Percentiles rank a stretch among this genome's conserved stretches.
Evolutionary conservation across 23 tunicate genomes (phyloP).

Genomic region (Clavelina lepadiformis): DNA sequence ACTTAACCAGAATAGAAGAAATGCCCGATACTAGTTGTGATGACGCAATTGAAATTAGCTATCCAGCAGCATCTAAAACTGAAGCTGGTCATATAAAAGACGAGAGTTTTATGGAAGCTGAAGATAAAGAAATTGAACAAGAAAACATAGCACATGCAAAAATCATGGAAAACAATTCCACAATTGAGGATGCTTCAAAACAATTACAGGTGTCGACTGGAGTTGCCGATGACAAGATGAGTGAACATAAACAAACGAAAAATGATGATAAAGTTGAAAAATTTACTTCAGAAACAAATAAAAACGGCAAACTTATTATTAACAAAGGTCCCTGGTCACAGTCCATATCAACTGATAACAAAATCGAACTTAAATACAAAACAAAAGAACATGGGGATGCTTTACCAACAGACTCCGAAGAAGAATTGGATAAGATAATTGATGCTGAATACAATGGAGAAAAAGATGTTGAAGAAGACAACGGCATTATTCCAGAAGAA

Average conservation of each 20-base stretch:
- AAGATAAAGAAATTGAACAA: too few species aligned
- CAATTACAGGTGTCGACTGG: too few species aligned
- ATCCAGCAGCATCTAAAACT: too few species aligned
- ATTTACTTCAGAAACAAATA: not conserved
- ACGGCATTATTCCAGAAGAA: not conserved
- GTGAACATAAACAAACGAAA: not conserved
- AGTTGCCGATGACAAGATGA: too few species aligned
- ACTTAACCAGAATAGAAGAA: too few species aligned
- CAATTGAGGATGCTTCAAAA: too few species aligned
- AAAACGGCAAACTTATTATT: not conserved
- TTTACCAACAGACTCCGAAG: not conserved
- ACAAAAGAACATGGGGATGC: not conserved
- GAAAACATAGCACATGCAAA: too few species aligned
- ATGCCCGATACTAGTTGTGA: too few species aligned
- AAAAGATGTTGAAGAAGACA: not conserved
- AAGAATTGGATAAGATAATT: not conserved
- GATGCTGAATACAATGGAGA: not conserved
- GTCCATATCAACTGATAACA: not conserved
- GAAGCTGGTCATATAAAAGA: too few species aligned
- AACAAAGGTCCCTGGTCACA: not conserved
- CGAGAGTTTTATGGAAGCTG: too few species aligned
- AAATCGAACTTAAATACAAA: not conserved
- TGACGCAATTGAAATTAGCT: too few species aligned
- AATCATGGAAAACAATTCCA: too few species aligned
- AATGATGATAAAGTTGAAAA: not conserved